Evolutionary conservation across 2,797 vertebrate species (phyloP).

Genomic region (Gymnoscopelus braueri): DNA sequence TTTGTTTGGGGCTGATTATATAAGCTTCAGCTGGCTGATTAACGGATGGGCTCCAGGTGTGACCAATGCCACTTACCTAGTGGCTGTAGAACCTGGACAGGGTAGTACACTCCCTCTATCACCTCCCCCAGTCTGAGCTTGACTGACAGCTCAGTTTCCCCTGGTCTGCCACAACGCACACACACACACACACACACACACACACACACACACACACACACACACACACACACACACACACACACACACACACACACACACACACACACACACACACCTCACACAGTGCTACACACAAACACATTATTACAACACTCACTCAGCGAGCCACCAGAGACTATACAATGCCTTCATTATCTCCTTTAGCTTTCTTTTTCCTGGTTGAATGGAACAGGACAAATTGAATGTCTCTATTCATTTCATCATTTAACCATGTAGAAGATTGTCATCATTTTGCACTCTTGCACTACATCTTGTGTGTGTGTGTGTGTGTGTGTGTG

Average conservation of each 20-base stretch:
- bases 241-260: neutral
- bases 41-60: no score
- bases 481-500: constrained; percentile 4
- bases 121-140: no score
- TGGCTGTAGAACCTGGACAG: no score
- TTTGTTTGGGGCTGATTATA: no score
- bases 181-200: neutral
- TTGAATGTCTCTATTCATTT: neutral
- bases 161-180: no score
- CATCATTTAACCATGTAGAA: neutral
- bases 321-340: neutral
- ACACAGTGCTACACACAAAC: neutral
- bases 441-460: neutral
- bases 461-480: neutral
- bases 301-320: neutral
- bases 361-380: neutral
- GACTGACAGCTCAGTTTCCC: no score
- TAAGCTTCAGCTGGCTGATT: no score
- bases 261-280: constrained; percentile 3
- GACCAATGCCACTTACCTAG: no score
- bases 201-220: constrained; percentile 6
- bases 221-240: constrained; percentile 4
- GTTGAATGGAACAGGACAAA: neutral
- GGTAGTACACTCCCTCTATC: no score
- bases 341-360: neutral